Conservation (phyloP, 2,797 vertebrate species). For the Spinus pinus region DNA sequence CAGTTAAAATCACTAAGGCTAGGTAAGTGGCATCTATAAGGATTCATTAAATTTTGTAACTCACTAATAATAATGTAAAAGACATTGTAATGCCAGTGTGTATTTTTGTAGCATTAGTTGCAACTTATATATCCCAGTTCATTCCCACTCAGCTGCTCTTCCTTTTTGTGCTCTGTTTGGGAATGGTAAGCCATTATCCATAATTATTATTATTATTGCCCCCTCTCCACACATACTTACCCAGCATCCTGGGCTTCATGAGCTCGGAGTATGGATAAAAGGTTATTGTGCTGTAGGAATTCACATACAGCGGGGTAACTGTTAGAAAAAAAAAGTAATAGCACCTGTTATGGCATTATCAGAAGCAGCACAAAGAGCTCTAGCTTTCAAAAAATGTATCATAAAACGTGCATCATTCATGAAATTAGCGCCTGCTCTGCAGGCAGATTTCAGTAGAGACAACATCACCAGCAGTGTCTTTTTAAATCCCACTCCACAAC, state of each 20-base stretch:
- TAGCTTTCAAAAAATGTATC: not conserved
- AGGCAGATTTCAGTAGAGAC: not conserved
- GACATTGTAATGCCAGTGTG: not conserved
- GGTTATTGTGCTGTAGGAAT: slow-evolving; percentile 98
- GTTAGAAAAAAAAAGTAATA: slow-evolving; percentile 57
- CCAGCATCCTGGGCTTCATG: slow-evolving; percentile 98
- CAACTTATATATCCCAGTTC: not conserved
- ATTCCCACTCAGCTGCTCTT: not conserved
- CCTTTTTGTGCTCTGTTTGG: not conserved
- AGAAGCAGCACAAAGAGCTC: not conserved
- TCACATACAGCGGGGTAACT: slow-evolving; percentile 98
- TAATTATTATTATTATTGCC: not conserved
- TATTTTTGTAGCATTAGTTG: not conserved
- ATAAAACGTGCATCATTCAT: not conserved
- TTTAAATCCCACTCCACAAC: not conserved
- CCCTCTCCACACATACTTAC: slow-evolving; percentile 74
- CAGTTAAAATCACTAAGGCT: not conserved
- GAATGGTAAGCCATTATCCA: not conserved
- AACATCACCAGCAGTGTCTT: not conserved
- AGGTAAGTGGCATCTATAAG: not conserved
- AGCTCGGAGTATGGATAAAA: slow-evolving; percentile 97
- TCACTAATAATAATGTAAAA: not conserved
- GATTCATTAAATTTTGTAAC: not conserved
- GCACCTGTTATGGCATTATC: slow-evolving; percentile 21
- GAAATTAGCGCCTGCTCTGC: not conserved